phyloP scores from a whole-genome alignment of 2,888 invertebrate genomes.

The Drosophila rubida region DNA sequence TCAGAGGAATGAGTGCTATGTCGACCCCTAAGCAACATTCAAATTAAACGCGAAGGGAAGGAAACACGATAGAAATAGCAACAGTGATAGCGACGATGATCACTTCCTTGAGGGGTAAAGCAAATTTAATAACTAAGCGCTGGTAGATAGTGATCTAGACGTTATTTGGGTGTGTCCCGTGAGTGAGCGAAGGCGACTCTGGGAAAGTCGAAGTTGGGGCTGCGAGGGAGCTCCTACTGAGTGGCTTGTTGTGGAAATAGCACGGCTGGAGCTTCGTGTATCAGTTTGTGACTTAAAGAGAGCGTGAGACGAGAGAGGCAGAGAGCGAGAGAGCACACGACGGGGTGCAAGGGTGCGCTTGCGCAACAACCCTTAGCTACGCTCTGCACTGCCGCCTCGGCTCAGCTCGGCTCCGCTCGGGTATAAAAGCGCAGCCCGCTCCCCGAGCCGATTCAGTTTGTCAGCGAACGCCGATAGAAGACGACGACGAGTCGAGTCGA shows the following conservation, averaged over 20 bases:
- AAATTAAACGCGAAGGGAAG: slow-evolving; percentile 53
- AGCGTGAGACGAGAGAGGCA: not conserved
- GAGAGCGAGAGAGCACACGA: slow-evolving; percentile 1
- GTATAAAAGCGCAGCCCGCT: slow-evolving; percentile 67
- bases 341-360: slow-evolving; percentile 57
- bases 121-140: slow-evolving; percentile 66
- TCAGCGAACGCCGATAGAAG: slow-evolving; percentile 74
- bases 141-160: slow-evolving; percentile 59
- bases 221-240: not conserved
- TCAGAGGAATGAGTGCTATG: slow-evolving; percentile 11
- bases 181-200: slow-evolving; percentile 32
- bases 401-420: slow-evolving; percentile 7
- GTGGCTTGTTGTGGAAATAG: not conserved
- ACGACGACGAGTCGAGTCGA: slow-evolving; percentile 10
- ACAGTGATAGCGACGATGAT: slow-evolving; percentile 32
- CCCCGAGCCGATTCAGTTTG: slow-evolving; percentile 76
- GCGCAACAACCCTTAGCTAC: slow-evolving; percentile 71
- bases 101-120: slow-evolving; percentile 68
- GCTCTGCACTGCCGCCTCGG: not conserved
- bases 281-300: not conserved
- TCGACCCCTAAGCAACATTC: slow-evolving; percentile 60
- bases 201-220: slow-evolving; percentile 38
- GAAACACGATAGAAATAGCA: slow-evolving; percentile 20
- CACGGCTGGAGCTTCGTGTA: not conserved
- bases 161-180: slow-evolving; percentile 51